Base-by-base conservation (phyloP, 2,888 invertebrate genomes). In the Orthosia cruda region DNA sequence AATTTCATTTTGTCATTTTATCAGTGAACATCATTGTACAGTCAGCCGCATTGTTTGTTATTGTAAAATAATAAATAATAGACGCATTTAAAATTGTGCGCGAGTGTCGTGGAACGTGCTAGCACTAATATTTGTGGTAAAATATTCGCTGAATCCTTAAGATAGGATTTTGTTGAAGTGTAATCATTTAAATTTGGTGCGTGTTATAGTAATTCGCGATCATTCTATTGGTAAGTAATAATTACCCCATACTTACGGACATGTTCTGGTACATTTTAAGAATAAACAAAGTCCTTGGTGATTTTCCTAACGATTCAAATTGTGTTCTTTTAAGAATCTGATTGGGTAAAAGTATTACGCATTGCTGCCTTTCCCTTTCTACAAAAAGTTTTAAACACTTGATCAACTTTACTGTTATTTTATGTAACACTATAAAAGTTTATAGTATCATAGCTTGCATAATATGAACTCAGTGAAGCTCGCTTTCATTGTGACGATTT, bases 31-130 rank as follows among this genome's bases (percentile, higher is more conserved):
- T 18, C 18, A 58, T 75, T 80, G 71, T 74, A 74, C 20, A 66
- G 72, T 80, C 70, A 71, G 82, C 73, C 84, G 85, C 73, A 71
- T 87, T 86, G 88, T 88, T 87, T 87, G 80, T 87, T 87, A 85
- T 85, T 83, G 78, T 74, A 78, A 78, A 88, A 83, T 87, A 87
- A 87, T 88, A 88, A 80, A 72, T 77, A 79, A 67, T 57, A 65
- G 63, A 81, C 78, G 76, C 80, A 80, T 77, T 73, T 62, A 64
- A 65, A 76, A 64, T 74, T 67, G 77, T 81, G 79, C 81, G 81
- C 70, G 81, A 77, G 89, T 89, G 81, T 67, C 72, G 80, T 86
- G 82, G 76, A 67, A 45, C 52, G 76, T 86, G 73, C 49, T 62
- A 69, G n/a, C 57, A 32, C 49, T 68, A 69, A 62, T 66, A 57